phyloP scores from a whole-genome alignment of 2,888 invertebrate genomes.

The Molanna angustata region DNA sequence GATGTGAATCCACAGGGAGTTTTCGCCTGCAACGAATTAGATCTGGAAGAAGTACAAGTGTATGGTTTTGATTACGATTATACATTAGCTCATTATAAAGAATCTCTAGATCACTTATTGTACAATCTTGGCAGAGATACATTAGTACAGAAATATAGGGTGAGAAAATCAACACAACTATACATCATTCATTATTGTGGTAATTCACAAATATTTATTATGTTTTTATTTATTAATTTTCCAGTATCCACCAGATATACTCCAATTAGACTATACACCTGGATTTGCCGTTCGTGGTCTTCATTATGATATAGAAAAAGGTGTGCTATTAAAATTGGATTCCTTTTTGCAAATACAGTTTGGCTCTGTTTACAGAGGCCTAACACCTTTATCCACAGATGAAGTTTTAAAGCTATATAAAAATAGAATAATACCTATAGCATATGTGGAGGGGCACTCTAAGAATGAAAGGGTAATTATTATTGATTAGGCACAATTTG shows the following conservation, averaged over 20 bases:
- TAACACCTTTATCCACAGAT: constrained; percentile 75
- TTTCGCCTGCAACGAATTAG: constrained; percentile 95
- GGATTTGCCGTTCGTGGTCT: constrained; percentile 93
- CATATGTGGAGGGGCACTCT: constrained; percentile 79
- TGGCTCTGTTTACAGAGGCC: constrained; percentile 88
- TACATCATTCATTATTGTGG: too few species aligned
- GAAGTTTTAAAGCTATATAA: constrained; percentile 85
- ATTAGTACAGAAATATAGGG: constrained; percentile 85
- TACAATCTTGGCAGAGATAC: constrained; percentile 88
- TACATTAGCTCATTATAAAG: constrained; percentile 93
- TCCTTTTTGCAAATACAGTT: constrained; percentile 96
- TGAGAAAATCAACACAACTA: too few species aligned
- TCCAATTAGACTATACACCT: constrained; percentile 81
- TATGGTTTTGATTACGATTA: constrained; percentile 99
- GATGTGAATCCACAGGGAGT: constrained; percentile 86
- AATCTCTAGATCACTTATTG: constrained; percentile 81
- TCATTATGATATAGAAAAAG: constrained; percentile 97
- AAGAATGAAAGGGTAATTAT: constrained; percentile 70
- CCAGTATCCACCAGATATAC: constrained; percentile 86
- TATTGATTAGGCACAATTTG: too few species aligned
- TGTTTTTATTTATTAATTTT: too few species aligned
- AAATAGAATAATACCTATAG: constrained; percentile 82
- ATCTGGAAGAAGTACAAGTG: constrained; percentile 85
- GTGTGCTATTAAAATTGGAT: constrained; percentile 89
- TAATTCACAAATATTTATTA: too few species aligned